Conservation (phyloP, 1,140 invertebrate species). For the Dysdera silvatica region DNA sequence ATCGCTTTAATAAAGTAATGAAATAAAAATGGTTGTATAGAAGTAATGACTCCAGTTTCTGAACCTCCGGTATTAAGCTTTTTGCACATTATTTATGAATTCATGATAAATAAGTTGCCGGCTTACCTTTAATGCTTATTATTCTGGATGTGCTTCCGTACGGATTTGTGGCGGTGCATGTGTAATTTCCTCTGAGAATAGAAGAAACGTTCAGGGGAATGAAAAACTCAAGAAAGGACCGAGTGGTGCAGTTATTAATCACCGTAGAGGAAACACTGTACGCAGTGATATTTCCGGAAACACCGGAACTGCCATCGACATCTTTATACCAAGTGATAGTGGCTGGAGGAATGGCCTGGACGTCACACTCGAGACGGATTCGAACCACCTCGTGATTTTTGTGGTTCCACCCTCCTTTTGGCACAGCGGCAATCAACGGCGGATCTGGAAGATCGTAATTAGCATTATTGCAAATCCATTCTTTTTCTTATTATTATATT, state of each 20-base stretch:
- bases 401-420: neutral
- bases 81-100: no score
- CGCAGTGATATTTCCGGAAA: neutral
- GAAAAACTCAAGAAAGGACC: neutral
- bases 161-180: conserved; percentile 17
- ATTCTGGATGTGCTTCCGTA: conserved; percentile 13
- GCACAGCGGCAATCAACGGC: conserved; percentile 15
- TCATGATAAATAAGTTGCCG: no score
- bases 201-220: neutral
- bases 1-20: no score
- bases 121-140: no score
- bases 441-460: conserved; percentile 14
- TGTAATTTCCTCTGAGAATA: conserved; percentile 13
- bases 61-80: no score
- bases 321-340: conserved; percentile 21
- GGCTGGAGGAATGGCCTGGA: conserved; percentile 16
- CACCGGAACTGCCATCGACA: no score
- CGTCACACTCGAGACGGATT: conserved; percentile 9
- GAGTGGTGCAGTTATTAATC: neutral
- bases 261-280: neutral
- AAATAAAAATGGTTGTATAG: no score
- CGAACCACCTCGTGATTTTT: neutral
- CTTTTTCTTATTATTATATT: no score
- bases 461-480: no score
- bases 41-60: no score